Evolutionary conservation across 2,888 invertebrate species (phyloP).

Genomic region (Scaptomyza polygonia): DNA sequence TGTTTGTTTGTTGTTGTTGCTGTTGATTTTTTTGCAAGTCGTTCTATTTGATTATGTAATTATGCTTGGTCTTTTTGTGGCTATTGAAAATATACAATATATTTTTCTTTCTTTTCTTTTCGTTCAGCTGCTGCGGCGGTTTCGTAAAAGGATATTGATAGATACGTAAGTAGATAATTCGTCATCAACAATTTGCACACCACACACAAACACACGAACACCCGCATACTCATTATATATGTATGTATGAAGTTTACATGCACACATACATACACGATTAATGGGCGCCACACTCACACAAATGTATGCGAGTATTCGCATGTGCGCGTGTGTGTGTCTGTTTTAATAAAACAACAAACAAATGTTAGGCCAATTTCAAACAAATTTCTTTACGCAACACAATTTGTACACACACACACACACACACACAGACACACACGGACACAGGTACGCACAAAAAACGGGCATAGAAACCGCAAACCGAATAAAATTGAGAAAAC

Average conservation of each 20-base stretch:
- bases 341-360: slow-evolving; percentile 54
- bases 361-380: slow-evolving; percentile 52
- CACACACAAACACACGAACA: slow-evolving; percentile 33
- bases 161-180: slow-evolving; percentile 64
- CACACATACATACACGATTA: slow-evolving; percentile 30
- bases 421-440: slow-evolving; percentile 40
- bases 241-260: slow-evolving; percentile 9
- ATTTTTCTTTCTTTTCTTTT: slow-evolving; percentile 23
- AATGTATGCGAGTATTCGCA: slow-evolving; percentile 1
- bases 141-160: slow-evolving; percentile 39
- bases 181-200: slow-evolving; percentile 64
- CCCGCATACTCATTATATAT: slow-evolving; percentile 29
- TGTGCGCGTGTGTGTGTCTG: slow-evolving; percentile 23
- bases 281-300: slow-evolving; percentile 26
- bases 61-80: slow-evolving; percentile 81
- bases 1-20: slow-evolving; percentile 30
- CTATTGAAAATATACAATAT: slow-evolving; percentile 65
- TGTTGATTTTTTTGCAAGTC: slow-evolving; percentile 46
- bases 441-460: slow-evolving; percentile 30
- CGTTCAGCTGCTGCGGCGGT: slow-evolving; percentile 56
- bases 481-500: slow-evolving; percentile 39
- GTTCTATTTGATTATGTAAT: slow-evolving; percentile 83
- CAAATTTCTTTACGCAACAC: slow-evolving; percentile 72
- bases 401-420: slow-evolving; percentile 8
- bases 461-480: slow-evolving; percentile 45